A percentile compares a stretch with the other conserved stretches of the same genome.
Conservation (phyloP, 1,140 invertebrate genomes). For the Danaus melanippus region DNA sequence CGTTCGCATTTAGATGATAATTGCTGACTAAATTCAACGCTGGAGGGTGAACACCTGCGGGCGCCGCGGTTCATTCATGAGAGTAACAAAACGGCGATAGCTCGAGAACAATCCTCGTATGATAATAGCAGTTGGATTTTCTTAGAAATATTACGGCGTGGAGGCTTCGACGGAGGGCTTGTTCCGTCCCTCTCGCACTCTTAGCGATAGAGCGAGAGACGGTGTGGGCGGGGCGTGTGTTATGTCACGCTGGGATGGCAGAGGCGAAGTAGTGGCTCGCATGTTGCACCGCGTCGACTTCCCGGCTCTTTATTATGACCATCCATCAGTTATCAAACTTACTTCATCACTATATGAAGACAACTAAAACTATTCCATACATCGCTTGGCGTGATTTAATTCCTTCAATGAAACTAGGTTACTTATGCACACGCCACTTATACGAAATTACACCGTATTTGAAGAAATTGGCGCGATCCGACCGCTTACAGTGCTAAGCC, state of each 20-base stretch:
- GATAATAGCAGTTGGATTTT: conserved; percentile 69
- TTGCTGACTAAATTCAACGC: conserved; percentile 54
- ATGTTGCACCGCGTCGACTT: conserved; percentile 55
- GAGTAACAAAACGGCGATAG: conserved; percentile 41
- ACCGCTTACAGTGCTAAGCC: conserved; percentile 30
- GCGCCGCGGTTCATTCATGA: conserved; percentile 63
- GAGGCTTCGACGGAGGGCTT: conserved; percentile 57
- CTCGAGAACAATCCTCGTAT: conserved; percentile 59
- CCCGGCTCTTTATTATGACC: conserved; percentile 51
- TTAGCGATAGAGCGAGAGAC: conserved; percentile 41
- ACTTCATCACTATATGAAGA: no score
- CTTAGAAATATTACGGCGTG: conserved; percentile 58
- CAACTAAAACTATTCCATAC: no score
- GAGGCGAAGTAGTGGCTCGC: conserved; percentile 40
- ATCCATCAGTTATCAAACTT: conserved; percentile 8
- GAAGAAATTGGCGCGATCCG: conserved; percentile 32
- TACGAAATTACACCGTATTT: conserved; percentile 2
- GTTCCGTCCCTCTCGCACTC: conserved; percentile 40
- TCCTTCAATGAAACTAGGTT: no score
- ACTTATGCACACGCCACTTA: no score
- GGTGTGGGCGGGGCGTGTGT: conserved; percentile 56
- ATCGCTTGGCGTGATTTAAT: no score
- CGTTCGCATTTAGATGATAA: conserved; percentile 43
- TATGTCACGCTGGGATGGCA: conserved; percentile 49
- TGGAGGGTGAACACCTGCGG: conserved; percentile 60